Percentiles rank a stretch among this genome's conserved stretches.
Conservation (phyloP, 2,888 invertebrate species). For the Sinhomidia bicolor region DNA sequence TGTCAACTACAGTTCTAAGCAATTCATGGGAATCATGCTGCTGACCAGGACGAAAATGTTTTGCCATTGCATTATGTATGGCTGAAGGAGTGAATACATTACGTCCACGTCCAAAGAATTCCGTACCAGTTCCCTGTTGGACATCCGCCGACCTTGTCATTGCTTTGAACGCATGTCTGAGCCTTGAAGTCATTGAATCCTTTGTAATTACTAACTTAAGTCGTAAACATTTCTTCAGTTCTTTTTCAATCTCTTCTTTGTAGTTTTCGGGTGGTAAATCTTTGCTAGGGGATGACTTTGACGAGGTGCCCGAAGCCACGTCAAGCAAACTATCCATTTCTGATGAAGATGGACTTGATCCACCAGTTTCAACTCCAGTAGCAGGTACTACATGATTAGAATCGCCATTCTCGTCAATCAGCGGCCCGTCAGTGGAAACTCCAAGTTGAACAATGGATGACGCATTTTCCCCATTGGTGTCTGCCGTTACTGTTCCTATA, state of each 20-base stretch:
- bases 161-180: conserved; percentile 76
- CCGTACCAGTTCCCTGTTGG: conserved; percentile 40
- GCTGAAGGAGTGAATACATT: conserved; percentile 73
- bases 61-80: conserved; percentile 76
- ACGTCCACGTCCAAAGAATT: conserved; percentile 65
- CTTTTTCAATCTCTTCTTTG: conserved; percentile 71
- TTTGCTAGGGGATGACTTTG: conserved; percentile 65
- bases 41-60: conserved; percentile 93
- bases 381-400: conserved; percentile 45
- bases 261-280: conserved; percentile 56
- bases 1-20: conserved; percentile 84
- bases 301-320: conserved; percentile 67
- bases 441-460: conserved; percentile 26
- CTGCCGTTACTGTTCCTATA: conserved; percentile 24
- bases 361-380: conserved; percentile 52
- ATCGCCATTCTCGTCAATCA: conserved; percentile 62
- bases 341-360: conserved; percentile 70
- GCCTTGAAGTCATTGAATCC: conserved; percentile 78
- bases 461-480: conserved; percentile 39
- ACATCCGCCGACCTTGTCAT: conserved; percentile 76
- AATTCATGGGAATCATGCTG: conserved; percentile 99
- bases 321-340: conserved; percentile 76
- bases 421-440: background rate
- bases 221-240: conserved; percentile 70
- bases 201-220: conserved; percentile 74